phyloP scores from a whole-genome alignment of 2,888 invertebrate genomes.

The Teleogryllus oceanicus region DNA sequence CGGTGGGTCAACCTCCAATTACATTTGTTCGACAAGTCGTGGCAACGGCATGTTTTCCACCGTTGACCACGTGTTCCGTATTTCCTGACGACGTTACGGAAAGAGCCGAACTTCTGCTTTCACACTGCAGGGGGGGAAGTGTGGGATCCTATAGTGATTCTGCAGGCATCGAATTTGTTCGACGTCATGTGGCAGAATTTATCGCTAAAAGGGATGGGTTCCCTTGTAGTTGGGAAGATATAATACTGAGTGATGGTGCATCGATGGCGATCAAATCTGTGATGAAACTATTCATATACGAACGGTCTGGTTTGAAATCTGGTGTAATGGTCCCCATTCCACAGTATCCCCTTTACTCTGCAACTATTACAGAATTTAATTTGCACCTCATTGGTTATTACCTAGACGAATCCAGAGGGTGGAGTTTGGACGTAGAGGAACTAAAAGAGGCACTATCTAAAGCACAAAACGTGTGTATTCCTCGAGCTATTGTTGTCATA shows the following conservation, averaged over 20 bases:
- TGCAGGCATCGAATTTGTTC: conserved; percentile 83
- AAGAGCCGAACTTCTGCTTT: conserved; percentile 64
- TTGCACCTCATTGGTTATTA: conserved; percentile 60
- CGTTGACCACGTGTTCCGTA: conserved; percentile 62
- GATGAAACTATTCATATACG: conserved; percentile 65
- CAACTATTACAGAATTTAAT: conserved; percentile 88
- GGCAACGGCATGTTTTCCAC: conserved; percentile 71
- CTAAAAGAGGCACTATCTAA: conserved; percentile 71
- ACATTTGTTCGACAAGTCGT: conserved; percentile 94
- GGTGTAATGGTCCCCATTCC: conserved; percentile 98
- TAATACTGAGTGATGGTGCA: conserved; percentile 84
- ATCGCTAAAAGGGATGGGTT: conserved; percentile 80
- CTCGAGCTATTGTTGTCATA: conserved; percentile 87
- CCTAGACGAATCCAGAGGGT: conserved; percentile 81
- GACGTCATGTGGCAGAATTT: conserved; percentile 82
- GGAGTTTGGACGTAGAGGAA: conserved; percentile 78
- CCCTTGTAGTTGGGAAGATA: conserved; percentile 69
- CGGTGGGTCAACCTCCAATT: conserved; percentile 92
- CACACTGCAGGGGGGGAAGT: conserved; percentile 71
- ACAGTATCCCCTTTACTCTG: conserved; percentile 97
- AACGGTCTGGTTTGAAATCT: conserved; percentile 56
- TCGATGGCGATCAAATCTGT: conserved; percentile 88
- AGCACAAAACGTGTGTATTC: conserved; percentile 59
- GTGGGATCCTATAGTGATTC: conserved; percentile 84
- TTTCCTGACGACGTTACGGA: conserved; percentile 83